A percentile compares a stretch with the other conserved stretches of the same genome.
Evolutionary conservation across 2,888 invertebrate species (phyloP).

Genomic region (Salticus scenicus): DNA sequence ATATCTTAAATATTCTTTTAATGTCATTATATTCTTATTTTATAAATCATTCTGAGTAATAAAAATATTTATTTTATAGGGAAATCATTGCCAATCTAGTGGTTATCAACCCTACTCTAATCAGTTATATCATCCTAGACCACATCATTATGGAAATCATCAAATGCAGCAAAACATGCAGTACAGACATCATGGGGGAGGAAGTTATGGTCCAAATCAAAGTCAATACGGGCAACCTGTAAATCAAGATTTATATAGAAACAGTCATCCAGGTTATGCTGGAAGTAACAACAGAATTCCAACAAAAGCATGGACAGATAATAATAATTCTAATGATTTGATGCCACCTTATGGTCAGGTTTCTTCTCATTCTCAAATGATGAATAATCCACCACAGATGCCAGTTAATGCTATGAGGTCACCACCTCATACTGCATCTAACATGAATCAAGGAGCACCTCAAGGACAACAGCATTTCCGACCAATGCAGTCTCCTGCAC

Average conservation of each 20-base stretch:
- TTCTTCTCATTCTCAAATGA: constrained; percentile 56
- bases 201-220: constrained; percentile 60
- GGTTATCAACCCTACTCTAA: constrained; percentile 62
- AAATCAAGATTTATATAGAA: constrained; percentile 65
- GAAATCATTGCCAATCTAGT: constrained; percentile 60
- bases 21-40: too few species aligned
- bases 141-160: constrained; percentile 59
- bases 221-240: constrained; percentile 44
- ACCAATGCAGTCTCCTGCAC: constrained; percentile 63
- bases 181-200: constrained; percentile 64
- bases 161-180: constrained; percentile 68
- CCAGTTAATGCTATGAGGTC: constrained; percentile 68
- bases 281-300: constrained; percentile 48
- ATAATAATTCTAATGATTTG: constrained; percentile 45
- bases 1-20: too few species aligned
- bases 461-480: constrained; percentile 57
- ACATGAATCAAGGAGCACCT: constrained; percentile 51
- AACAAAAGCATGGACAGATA: constrained; percentile 45
- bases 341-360: constrained; percentile 57
- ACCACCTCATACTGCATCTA: constrained; percentile 69
- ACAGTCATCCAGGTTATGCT: constrained; percentile 49
- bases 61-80: constrained; percentile 42
- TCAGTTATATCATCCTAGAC: constrained; percentile 63
- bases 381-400: constrained; percentile 47
- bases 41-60: too few species aligned